Base-by-base conservation (phyloP, 1,140 invertebrate species). In the Muscidifurax raptorellus region DNA sequence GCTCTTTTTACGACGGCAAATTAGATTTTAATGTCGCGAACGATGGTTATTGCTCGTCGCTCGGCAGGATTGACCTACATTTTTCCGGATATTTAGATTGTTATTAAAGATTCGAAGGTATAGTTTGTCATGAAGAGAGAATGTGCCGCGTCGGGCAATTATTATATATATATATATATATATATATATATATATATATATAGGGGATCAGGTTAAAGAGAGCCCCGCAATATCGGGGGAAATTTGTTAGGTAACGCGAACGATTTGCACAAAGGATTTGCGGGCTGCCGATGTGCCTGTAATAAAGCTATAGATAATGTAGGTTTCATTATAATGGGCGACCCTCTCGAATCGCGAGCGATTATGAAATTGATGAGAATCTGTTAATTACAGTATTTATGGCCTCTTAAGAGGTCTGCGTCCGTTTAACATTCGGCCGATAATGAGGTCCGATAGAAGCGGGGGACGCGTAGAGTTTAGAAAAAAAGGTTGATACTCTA, bases 311-410 rank as follows among this genome's bases (percentile, higher is more conserved):
- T n/a, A 75, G 71, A 75, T 75, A 82, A 75, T 82, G 71, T 44
- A 64, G 80, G 12, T 75, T 52, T 82, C 80, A 75, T 82, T 75
- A 75, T 82, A 82, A 82, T 66, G 52, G 69, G 67, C 79, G 66
- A n/a, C n/a, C n/a, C 66, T 64, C 59, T 44, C n/a, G 76, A n/a
- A 78, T 30, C 27, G 27, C 10, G 44, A 66, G 44, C 72, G 66
- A 78, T 71, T 83, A 83, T 59, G 64, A 83, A 83, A 83, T 83
- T 83, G 40, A 78, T 83, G 82, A 83, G 82, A 83, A 83, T 83
- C 82, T 78, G 82, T 83, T 83, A 83, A 83, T 83, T 78, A 71
- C 75, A 22, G 82, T 83, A 78, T 83, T 83, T 83, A 83, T 32
- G 32, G 27, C n/a, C 72, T 47, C 74, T 59, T 47, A 66, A 64